Evolutionary conservation across 1,140 invertebrate genomes (phyloP).

Genomic region (Zaprionus ghesquierei): DNA sequence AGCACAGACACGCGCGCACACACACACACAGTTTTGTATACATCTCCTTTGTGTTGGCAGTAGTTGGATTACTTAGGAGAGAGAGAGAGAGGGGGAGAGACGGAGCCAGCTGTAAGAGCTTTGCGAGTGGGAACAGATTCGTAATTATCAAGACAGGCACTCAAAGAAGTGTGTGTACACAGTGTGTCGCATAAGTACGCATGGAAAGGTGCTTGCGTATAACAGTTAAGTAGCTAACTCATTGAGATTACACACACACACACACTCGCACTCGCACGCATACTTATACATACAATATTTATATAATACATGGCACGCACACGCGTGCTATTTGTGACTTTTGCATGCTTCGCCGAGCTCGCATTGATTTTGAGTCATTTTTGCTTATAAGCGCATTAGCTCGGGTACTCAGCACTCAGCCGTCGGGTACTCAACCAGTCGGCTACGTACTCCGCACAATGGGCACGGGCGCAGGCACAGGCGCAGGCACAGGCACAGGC

Average conservation of each 20-base stretch:
- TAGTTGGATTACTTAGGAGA: too few species aligned
- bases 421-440: background rate
- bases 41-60: background rate
- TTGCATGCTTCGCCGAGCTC: constrained; percentile 2
- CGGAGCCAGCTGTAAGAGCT: too few species aligned
- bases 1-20: too few species aligned
- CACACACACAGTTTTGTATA: background rate
- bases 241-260: constrained; percentile 1
- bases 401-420: constrained; percentile 1
- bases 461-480: background rate
- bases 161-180: background rate
- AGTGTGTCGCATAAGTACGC: background rate
- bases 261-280: background rate
- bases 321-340: background rate
- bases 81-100: background rate
- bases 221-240: constrained; percentile 12
- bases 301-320: background rate
- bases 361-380: constrained; percentile 15
- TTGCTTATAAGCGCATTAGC: constrained; percentile 37
- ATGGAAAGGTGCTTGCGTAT: constrained; percentile 1
- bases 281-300: background rate
- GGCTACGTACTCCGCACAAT: background rate
- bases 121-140: background rate
- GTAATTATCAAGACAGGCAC: constrained; percentile 7
- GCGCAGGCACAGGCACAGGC: background rate